Conservation (phyloP, 1,140 invertebrate species). For the Marisa cornuarietis region DNA sequence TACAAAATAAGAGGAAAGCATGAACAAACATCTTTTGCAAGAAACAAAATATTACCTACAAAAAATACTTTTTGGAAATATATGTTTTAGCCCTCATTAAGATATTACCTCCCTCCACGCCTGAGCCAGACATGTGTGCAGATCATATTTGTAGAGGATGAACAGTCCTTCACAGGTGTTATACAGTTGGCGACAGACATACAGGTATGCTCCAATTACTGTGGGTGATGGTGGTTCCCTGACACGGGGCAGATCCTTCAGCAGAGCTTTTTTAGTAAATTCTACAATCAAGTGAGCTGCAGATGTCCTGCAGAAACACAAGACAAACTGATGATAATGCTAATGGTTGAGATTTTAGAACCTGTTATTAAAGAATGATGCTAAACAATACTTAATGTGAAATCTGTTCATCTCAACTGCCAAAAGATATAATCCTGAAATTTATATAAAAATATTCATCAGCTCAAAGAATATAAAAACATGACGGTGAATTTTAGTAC, state of each 20-base stretch:
- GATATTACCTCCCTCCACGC: constrained; percentile 55
- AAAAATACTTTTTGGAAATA: background rate
- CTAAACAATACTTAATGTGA: too few relatives aligned
- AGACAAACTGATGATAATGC: background rate
- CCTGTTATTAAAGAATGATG: too few relatives aligned
- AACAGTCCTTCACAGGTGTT: constrained; percentile 63
- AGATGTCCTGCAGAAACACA: constrained; percentile 49
- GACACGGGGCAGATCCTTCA: constrained; percentile 43
- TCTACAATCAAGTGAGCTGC: constrained; percentile 60
- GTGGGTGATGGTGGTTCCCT: constrained; percentile 46
- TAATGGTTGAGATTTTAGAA: too few relatives aligned
- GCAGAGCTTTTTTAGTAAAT: constrained; percentile 61
- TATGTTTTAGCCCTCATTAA: too few relatives aligned
- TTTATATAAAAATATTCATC: too few relatives aligned
- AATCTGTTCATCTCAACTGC: too few relatives aligned
- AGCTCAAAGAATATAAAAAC: too few relatives aligned
- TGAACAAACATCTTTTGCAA: background rate
- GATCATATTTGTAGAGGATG: constrained; percentile 57
- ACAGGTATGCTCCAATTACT: constrained; percentile 60
- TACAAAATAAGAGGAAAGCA: background rate
- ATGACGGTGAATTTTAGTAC: too few relatives aligned
- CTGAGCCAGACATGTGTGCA: constrained; percentile 54
- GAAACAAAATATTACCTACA: background rate
- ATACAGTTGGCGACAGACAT: constrained; percentile 64
- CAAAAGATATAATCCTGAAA: too few relatives aligned